Conservation (phyloP, 2,113 vertebrate genomes). For the Dicentrarchus labrax region DNA sequence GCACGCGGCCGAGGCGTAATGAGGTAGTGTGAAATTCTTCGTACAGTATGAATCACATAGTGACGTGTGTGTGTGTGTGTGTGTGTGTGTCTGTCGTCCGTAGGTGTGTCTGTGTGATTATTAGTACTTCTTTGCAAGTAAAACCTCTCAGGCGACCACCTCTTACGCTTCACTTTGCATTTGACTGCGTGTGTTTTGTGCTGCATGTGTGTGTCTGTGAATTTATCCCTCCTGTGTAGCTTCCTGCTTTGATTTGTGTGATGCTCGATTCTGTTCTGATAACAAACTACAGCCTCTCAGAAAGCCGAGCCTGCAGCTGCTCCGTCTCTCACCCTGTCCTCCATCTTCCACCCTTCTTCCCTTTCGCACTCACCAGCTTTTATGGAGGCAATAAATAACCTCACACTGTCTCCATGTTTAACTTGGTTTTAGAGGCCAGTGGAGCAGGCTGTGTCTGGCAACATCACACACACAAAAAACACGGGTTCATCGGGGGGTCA, state of each 20-base stretch:
- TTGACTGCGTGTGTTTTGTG: slow-evolving; percentile 21
- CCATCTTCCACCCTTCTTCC: slow-evolving; percentile 59
- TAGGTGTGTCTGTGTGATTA: slow-evolving; percentile 24
- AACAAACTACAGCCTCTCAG: slow-evolving; percentile 69
- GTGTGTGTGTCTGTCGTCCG: neutral
- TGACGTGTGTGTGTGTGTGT: neutral
- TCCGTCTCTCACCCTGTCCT: slow-evolving; percentile 50
- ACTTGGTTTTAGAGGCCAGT: slow-evolving; percentile 72
- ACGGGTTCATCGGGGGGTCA: slow-evolving; percentile 40
- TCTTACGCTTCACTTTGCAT: slow-evolving; percentile 11
- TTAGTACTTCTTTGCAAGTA: slow-evolving; percentile 36
- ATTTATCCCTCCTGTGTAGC: slow-evolving; percentile 24
- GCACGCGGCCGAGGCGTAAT: slow-evolving; percentile 32
- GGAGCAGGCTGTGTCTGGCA: slow-evolving; percentile 31
- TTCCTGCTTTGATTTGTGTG: slow-evolving; percentile 70
- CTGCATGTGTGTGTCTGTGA: neutral
- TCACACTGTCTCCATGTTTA: slow-evolving; percentile 68
- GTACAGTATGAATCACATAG: slow-evolving; percentile 33
- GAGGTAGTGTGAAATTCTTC: slow-evolving; percentile 44
- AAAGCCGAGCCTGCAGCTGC: slow-evolving; percentile 68
- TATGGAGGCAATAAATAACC: slow-evolving; percentile 78
- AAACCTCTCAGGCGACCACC: slow-evolving; percentile 26
- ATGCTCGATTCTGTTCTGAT: slow-evolving; percentile 64
- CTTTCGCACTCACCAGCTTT: slow-evolving; percentile 67
- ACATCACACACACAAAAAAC: slow-evolving; percentile 46